Base-by-base conservation (phyloP, 2,888 invertebrate species). In the Bhutanitis thaidina region DNA sequence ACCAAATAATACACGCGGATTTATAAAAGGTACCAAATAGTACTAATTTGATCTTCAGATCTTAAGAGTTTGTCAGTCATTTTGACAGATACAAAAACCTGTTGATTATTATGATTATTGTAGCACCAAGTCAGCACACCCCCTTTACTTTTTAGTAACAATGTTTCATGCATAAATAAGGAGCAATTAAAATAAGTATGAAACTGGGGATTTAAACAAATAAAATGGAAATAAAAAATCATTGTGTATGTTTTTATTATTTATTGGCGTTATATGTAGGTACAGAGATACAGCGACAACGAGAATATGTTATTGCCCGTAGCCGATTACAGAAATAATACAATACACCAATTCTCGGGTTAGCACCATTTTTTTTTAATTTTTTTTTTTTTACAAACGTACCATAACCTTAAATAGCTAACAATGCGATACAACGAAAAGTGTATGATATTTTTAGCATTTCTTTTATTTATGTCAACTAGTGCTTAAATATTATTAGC, bases 301-400 rank as follows among this genome's bases (percentile, higher is more conserved):
- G 69, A 78, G 74, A 78, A 77, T 67, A 76, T 67, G 68, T 72
- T 74, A 80, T 77, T 76, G 76, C 80, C 82, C 78, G 76, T 75
- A 69, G 73, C 74, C 74, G 74, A 72, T 74, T 72, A 72, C 69
- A 71, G 69, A 50, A 59, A 52, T 52, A 50, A 79, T 77, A 80
- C 70, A 77, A 71, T 81, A 83, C 79, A 86, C 77, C 82, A 82
- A 81, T 80, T 74, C 69, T 77, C 67, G 78, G 82, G 85, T 88
- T 87, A 89, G 89, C 88, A 88, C 86, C 85, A 78, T 85, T 83
- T 88, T 83, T 82, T 87, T 80, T 61, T 63, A 44, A 56, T 72
- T 68, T 68, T 61, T 61, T 61, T 72, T 84, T 80, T 83, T 77
- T 63, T 80, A 81, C 69, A 85, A 82, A 85, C 77, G 74, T 82